phyloP scores from a whole-genome alignment of 23 tunicate genomes.

The Trididemnum clinides region DNA sequence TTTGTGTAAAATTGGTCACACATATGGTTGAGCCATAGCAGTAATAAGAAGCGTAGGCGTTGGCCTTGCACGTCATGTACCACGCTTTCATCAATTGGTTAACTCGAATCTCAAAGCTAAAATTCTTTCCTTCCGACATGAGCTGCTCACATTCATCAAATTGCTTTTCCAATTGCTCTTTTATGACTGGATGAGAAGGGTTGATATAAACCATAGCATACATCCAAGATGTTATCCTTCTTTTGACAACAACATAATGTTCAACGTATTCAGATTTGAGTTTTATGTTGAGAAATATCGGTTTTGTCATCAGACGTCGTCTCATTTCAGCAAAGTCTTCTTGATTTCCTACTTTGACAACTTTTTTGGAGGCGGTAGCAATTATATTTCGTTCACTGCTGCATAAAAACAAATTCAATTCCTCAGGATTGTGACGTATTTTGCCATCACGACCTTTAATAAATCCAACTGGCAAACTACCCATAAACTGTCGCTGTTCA shows the following conservation, averaged over 20 bases:
- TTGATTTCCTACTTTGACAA: not conserved
- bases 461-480: not conserved
- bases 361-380: not conserved
- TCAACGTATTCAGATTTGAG: not conserved
- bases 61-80: not conserved
- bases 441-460: not conserved
- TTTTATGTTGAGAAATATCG: not conserved
- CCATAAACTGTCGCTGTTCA: not conserved
- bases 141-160: not conserved
- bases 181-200: constrained; percentile 1
- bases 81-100: not conserved
- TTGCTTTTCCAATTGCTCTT: not conserved
- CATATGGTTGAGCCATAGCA: not conserved
- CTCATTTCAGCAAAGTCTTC: not conserved
- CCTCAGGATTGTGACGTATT: not conserved
- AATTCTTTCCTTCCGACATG: not conserved
- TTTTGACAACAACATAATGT: not conserved
- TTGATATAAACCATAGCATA: not conserved
- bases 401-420: not conserved
- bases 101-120: not conserved
- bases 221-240: not conserved
- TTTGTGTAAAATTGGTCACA: not conserved
- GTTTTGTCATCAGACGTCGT: not conserved
- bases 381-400: not conserved
- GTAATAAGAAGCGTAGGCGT: not conserved